These are phyloP conservation scores for Carassius carassius DNA, from an alignment of 2,113 vertebrate species.

Conservation along the genomic window DNA sequence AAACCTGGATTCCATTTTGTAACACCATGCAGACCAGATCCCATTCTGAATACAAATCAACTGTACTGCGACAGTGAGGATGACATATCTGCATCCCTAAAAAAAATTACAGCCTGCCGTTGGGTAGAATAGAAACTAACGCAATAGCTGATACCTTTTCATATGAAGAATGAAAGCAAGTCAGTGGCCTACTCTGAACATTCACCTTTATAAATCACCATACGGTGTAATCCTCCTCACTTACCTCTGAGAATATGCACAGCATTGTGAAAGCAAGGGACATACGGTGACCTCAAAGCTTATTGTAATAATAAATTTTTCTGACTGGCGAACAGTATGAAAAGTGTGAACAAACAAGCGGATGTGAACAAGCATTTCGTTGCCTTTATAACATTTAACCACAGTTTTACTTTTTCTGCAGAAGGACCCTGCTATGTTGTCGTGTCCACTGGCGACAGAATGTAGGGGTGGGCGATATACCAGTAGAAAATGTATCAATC, in stretches of 20 bases:
- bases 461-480: too few relatives aligned
- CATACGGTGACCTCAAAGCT: neutral
- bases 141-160: constrained; percentile 29
- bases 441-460: too few relatives aligned
- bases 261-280: neutral
- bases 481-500: too few relatives aligned
- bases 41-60: constrained; percentile 78
- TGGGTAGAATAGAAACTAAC: neutral
- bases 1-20: constrained; percentile 77
- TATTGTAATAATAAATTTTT: neutral
- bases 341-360: neutral
- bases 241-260: neutral
- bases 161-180: neutral
- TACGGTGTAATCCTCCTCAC: neutral
- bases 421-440: neutral
- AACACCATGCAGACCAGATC: constrained; percentile 64
- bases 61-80: constrained; percentile 50
- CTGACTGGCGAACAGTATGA: neutral
- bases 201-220: constrained; percentile 23
- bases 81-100: neutral
- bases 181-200: neutral
- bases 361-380: neutral
- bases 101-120: constrained; percentile 29
- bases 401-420: neutral
- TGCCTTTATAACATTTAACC: neutral